phyloP scores from a whole-genome alignment of 2,113 vertebrate genomes.

The Lycocorax pyrrhopterus region DNA sequence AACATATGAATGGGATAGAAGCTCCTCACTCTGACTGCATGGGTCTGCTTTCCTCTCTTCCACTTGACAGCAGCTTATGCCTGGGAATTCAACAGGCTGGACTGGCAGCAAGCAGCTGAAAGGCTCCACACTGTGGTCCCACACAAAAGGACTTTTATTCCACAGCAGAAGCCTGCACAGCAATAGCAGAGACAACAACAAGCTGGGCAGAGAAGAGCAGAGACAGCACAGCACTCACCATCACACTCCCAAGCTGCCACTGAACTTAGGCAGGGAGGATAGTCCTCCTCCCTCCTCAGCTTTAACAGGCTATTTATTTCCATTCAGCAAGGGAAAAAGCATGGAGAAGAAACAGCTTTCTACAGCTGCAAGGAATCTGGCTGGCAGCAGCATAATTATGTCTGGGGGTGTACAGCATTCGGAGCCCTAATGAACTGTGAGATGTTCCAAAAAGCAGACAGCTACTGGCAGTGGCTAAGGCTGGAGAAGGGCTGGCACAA shows the following conservation, averaged over 20 bases:
- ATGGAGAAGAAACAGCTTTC: not conserved
- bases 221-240: not conserved
- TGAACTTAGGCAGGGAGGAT: not conserved
- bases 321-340: not conserved
- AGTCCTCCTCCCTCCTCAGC: not conserved
- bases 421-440: not conserved
- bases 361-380: not conserved
- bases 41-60: not conserved
- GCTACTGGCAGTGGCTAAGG: not conserved
- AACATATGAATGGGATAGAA: not conserved
- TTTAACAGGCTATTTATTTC: not conserved
- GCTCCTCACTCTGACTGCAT: not conserved
- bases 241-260: not conserved
- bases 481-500: not conserved
- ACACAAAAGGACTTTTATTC: constrained; percentile 54
- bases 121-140: not conserved
- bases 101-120: not conserved
- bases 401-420: not conserved
- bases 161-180: not conserved
- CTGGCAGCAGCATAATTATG: not conserved
- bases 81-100: not conserved
- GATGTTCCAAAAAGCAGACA: not conserved
- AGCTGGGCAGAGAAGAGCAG: not conserved
- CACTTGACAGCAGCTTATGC: not conserved
- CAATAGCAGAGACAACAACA: not conserved